These are phyloP conservation scores for Coleophora deauratella DNA, from an alignment of 2,888 invertebrate species.

Conservation along the genomic window DNA sequence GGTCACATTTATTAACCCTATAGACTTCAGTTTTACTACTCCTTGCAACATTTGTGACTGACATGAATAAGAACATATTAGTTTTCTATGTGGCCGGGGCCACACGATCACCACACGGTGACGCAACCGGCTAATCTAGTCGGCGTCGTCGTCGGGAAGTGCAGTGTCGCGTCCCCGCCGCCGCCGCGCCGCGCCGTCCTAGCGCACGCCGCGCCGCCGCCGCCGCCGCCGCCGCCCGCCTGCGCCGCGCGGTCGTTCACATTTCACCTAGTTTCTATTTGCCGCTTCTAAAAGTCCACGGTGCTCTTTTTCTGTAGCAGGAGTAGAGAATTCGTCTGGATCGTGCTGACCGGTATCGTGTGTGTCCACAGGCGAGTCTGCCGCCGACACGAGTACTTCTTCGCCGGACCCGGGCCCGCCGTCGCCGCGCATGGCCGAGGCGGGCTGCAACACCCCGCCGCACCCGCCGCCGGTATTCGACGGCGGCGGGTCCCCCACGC, in stretches of 20 bases:
- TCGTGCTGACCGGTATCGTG: constrained; percentile 42
- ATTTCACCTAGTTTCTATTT: constrained; percentile 73
- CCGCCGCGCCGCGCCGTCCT: constrained; percentile 57
- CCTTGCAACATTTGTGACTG: neutral
- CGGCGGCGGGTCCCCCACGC: constrained; percentile 62
- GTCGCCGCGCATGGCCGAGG: constrained; percentile 85
- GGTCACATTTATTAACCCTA: too few species aligned
- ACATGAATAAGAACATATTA: constrained; percentile 23
- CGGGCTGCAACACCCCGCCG: constrained; percentile 77
- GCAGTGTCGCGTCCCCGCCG: constrained; percentile 72
- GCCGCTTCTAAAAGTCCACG: constrained; percentile 55
- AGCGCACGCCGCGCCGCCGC: constrained; percentile 59
- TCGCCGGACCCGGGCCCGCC: constrained; percentile 91
- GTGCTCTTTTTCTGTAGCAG: constrained; percentile 49
- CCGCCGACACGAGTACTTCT: constrained; percentile 94
- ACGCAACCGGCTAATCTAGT: constrained; percentile 74
- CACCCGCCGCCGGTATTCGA: constrained; percentile 71
- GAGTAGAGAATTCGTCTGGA: constrained; percentile 28
- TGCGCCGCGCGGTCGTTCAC: constrained; percentile 68
- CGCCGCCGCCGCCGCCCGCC: constrained; percentile 57
- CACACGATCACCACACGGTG: constrained; percentile 51
- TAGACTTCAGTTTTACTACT: neutral
- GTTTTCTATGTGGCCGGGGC: constrained; percentile 41
- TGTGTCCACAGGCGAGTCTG: constrained; percentile 85
- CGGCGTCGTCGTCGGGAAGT: constrained; percentile 72